phyloP scores from a whole-genome alignment of 2,113 vertebrate species.

The Tauraco erythrolophus region DNA sequence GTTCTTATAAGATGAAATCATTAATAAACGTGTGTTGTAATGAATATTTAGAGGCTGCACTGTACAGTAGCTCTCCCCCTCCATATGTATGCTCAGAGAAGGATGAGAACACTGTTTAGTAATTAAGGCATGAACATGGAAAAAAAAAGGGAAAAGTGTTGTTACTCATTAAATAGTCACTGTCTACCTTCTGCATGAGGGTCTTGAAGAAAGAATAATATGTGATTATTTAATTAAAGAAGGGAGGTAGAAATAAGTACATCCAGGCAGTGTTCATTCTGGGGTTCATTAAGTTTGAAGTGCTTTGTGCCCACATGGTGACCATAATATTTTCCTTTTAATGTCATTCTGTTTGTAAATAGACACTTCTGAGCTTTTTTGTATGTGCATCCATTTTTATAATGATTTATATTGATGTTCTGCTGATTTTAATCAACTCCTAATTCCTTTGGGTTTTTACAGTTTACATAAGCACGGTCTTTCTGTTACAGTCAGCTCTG shows the following conservation, averaged over 20 bases:
- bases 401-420: not conserved
- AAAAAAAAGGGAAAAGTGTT: not conserved
- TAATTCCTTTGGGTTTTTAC: not conserved
- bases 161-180: not conserved
- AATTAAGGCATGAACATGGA: not conserved
- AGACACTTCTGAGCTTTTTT: not conserved
- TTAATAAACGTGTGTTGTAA: not conserved
- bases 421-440: slow-evolving; percentile 21
- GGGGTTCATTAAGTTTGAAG: slow-evolving; percentile 24
- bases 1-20: not conserved
- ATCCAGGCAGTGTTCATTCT: slow-evolving; percentile 24
- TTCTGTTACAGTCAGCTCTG: not conserved
- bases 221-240: slow-evolving; percentile 26
- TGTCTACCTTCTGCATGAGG: not conserved
- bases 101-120: not conserved
- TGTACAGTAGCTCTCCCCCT: not conserved
- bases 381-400: not conserved
- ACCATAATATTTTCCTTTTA: not conserved
- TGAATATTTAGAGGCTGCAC: not conserved
- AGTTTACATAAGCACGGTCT: not conserved
- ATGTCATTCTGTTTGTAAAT: slow-evolving; percentile 30
- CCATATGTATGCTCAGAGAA: not conserved
- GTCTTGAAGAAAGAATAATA: not conserved
- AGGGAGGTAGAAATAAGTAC: slow-evolving; percentile 28
- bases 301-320: slow-evolving; percentile 22